These are phyloP conservation scores for Ophion obscuratus DNA, from an alignment of 2,888 invertebrate genomes.

Conservation along the genomic window DNA sequence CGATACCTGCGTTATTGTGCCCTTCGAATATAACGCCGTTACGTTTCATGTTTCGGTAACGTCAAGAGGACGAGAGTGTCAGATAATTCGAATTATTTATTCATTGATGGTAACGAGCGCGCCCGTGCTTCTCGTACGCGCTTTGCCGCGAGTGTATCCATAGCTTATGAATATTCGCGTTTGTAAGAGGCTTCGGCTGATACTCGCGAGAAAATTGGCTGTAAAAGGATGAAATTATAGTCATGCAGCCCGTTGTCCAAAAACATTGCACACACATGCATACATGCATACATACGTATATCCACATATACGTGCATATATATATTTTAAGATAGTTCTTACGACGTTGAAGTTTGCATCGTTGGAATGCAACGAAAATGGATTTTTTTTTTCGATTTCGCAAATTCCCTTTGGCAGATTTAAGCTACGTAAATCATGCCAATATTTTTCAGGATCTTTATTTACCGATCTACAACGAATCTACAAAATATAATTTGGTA, in stretches of 20 bases:
- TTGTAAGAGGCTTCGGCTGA: conserved; percentile 6
- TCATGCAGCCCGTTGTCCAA: not conserved
- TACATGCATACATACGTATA: not conserved
- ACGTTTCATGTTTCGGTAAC: not conserved
- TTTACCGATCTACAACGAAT: too few relatives aligned
- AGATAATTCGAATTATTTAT: conserved; percentile 32
- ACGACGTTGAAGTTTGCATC: too few relatives aligned
- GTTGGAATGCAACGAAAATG: too few relatives aligned
- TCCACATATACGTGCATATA: too few relatives aligned
- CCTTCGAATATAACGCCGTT: not conserved
- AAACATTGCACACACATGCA: not conserved
- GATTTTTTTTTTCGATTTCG: too few relatives aligned
- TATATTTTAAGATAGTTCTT: too few relatives aligned
- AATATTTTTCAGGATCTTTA: too few relatives aligned
- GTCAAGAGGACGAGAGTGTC: not conserved
- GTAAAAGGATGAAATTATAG: not conserved
- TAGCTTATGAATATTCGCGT: conserved; percentile 32
- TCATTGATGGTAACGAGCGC: conserved; percentile 26
- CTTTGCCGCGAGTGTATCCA: not conserved
- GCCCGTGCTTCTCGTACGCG: not conserved
- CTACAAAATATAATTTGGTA: too few relatives aligned
- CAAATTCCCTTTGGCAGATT: too few relatives aligned
- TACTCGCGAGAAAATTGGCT: conserved; percentile 3
- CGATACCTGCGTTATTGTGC: not conserved
- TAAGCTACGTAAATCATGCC: too few relatives aligned